Evolutionary conservation across 1,140 invertebrate species (phyloP), one percentile per base, ranked within the genome.

Genomic region (Eupeodes corollae): DNA sequence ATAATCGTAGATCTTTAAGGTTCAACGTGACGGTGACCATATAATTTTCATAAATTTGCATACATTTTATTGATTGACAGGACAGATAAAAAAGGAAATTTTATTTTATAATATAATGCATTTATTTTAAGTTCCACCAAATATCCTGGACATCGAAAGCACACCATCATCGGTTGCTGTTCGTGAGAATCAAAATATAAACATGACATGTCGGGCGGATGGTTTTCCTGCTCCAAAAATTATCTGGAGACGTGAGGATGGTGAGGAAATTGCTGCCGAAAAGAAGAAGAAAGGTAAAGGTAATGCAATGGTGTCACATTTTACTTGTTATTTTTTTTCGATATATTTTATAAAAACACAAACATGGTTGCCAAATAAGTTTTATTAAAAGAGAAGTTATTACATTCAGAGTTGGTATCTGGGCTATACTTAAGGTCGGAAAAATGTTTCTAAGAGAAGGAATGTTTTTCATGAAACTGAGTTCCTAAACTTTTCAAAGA

Each of bases 211-310:
- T 65, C 87, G 85, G 56, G 88, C 90, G 1, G 83, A 90, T 56
- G 91, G 90, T 26, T 88, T 90, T 69, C 90, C 91, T 1, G 73
- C 78, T 3, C 90, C 91, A 2, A 88, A 85, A 68, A 81, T 93
- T 39, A 89, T 83, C 74, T 95, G 91, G 91, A 77, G 87, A 52
- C 73, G 90, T 31, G 90, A 94, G 61, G 89, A 95, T 65, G 85
- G 86, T 11, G 82, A 89, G 67, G 77, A 79, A 37, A 91, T 93
- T 58, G 75, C 75, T 12, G 76, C 88, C 3, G 86, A 89, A 60
- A 79, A 81, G 37, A 79, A 84, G 58, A 84, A 83, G 69, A 89
- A 89, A 83, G 84, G 87, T 88, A 71, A 70, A 56, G 26, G 5
- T 11, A 38, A 12, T 2, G 31, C 9, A 11, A 33, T 42, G 5